These are phyloP conservation scores for Corythoichthys haematopterus DNA, from an alignment of 2,113 vertebrate species.

Conservation along the genomic window DNA sequence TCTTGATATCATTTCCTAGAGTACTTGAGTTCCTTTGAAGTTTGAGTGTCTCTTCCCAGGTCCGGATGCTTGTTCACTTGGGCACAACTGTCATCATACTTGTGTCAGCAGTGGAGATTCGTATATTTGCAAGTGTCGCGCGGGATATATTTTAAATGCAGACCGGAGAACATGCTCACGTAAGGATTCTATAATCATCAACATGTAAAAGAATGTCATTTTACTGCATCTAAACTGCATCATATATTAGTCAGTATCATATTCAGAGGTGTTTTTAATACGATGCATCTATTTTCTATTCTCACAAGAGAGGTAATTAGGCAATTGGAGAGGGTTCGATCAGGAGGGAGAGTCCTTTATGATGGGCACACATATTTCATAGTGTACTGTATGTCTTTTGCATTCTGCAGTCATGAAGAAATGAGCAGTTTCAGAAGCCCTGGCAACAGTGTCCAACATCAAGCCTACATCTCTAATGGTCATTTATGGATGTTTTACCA, in stretches of 20 bases:
- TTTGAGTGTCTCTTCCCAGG: slow-evolving; percentile 49
- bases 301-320: not conserved
- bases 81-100: slow-evolving; percentile 72
- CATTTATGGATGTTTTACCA: slow-evolving; percentile 8
- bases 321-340: not conserved
- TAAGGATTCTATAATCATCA: slow-evolving; percentile 24
- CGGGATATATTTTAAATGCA: slow-evolving; percentile 71
- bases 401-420: slow-evolving; percentile 25
- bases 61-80: slow-evolving; percentile 55
- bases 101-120: slow-evolving; percentile 60
- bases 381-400: slow-evolving; percentile 32
- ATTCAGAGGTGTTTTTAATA: not conserved
- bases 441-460: slow-evolving; percentile 8
- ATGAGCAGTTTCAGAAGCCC: slow-evolving; percentile 7
- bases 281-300: not conserved
- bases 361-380: no score
- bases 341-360: no score
- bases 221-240: no score
- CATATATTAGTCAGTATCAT: not conserved
- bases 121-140: slow-evolving; percentile 65
- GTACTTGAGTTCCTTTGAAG: not conserved
- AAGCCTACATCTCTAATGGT: slow-evolving; percentile 10
- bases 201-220: no score
- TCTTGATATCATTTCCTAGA: not conserved
- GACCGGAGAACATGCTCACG: slow-evolving; percentile 75